A percentile compares a stretch with the other conserved stretches of the same genome.
Conservation (phyloP, 2,888 invertebrate species). For the Lochmaea capreae region DNA sequence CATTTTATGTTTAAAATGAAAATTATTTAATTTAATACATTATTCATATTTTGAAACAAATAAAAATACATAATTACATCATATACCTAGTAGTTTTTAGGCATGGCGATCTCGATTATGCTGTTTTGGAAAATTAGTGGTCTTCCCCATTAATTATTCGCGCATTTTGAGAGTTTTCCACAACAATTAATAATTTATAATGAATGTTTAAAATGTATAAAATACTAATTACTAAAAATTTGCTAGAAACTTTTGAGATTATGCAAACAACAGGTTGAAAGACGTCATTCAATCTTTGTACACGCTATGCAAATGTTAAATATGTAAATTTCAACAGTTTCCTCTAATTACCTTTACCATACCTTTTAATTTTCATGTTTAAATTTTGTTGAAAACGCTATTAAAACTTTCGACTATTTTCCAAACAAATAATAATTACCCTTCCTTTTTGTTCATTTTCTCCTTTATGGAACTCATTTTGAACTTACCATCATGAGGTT, state of each 20-base stretch:
- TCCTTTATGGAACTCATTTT: neutral
- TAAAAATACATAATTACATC: no score
- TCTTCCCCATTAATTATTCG: no score
- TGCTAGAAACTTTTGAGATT: neutral
- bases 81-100: no score
- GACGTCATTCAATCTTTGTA: neutral
- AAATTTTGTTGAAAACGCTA: neutral
- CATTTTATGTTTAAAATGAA: no score
- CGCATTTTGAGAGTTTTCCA: no score
- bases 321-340: neutral
- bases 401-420: constrained; percentile 4
- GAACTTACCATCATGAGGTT: neutral
- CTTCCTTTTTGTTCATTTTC: neutral
- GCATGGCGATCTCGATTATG: no score
- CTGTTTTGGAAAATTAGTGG: no score
- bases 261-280: neutral
- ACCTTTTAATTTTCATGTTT: neutral
- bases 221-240: neutral
- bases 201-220: no score
- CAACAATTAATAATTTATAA: no score
- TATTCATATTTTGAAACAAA: no score
- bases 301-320: neutral
- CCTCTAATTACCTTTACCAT: neutral
- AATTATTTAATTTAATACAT: no score
- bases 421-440: constrained; percentile 3